These are phyloP conservation scores for Lasioglossum leucozonium DNA, from an alignment of 2,888 invertebrate species.

Conservation along the genomic window DNA sequence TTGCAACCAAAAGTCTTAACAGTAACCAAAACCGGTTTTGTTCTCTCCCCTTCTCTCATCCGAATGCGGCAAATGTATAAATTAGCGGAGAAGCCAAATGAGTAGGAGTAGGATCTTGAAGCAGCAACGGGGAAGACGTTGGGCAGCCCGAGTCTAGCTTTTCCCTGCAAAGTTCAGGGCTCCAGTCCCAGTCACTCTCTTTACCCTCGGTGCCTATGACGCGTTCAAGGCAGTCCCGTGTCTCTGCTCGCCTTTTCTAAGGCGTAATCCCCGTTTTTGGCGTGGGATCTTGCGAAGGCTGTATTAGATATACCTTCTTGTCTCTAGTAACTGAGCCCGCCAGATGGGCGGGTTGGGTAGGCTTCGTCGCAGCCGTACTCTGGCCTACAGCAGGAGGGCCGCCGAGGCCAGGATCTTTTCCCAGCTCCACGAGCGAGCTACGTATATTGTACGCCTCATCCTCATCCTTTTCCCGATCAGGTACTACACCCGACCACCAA, in stretches of 20 bases:
- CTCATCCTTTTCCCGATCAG: background rate
- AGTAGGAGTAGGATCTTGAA: background rate
- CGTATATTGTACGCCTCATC: background rate
- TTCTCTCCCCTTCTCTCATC: too few species aligned
- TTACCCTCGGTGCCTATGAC: background rate
- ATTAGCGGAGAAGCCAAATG: background rate
- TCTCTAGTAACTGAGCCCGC: background rate
- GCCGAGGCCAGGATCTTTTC: background rate
- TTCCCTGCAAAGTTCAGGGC: background rate
- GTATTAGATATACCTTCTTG: background rate
- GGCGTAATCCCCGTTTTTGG: background rate
- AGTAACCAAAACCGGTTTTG: too few species aligned
- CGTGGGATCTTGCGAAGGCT: background rate
- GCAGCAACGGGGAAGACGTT: background rate
- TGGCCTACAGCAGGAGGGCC: conserved; percentile 6
- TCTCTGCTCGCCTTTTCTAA: background rate
- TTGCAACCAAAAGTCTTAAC: too few species aligned
- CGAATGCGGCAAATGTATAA: too few species aligned
- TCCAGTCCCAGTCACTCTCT: background rate
- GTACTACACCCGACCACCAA: background rate
- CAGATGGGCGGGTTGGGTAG: background rate
- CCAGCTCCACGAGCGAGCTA: background rate
- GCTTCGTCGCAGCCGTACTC: background rate
- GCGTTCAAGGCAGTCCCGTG: background rate
- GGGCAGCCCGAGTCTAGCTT: background rate